Evolutionary conservation across 2,888 invertebrate genomes (phyloP).

Genomic region (Nasonovia ribisnigri): DNA sequence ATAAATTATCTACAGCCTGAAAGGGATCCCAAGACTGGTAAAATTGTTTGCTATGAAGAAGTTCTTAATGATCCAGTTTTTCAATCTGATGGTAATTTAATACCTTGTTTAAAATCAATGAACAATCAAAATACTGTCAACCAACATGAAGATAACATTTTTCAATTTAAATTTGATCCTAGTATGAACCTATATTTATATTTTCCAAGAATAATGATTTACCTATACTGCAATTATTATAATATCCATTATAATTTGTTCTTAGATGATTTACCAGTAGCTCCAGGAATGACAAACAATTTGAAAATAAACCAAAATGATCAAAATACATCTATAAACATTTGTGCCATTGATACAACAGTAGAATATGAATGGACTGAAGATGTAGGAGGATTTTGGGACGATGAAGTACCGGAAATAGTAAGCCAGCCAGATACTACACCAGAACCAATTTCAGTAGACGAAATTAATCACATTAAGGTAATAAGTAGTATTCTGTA

Average conservation of each 20-base stretch:
- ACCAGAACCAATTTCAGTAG: slow-evolving; percentile 40
- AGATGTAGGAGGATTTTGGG: slow-evolving; percentile 52
- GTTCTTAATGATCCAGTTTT: slow-evolving; percentile 39
- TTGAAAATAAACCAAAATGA: slow-evolving; percentile 47
- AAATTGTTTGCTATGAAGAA: slow-evolving; percentile 53
- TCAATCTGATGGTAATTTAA: slow-evolving; percentile 46
- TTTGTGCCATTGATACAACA: background rate
- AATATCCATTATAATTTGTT: background rate
- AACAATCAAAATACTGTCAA: background rate
- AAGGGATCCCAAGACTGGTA: slow-evolving; percentile 54
- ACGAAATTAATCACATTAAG: slow-evolving; percentile 58
- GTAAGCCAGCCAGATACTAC: background rate
- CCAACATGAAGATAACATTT: background rate
- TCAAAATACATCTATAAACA: slow-evolving; percentile 14
- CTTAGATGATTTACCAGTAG: slow-evolving; percentile 51
- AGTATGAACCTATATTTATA: slow-evolving; percentile 28
- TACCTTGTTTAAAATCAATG: slow-evolving; percentile 51
- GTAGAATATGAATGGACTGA: slow-evolving; percentile 51
- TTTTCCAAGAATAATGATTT: background rate
- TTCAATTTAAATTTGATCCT: slow-evolving; percentile 58
- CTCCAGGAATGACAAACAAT: slow-evolving; percentile 50
- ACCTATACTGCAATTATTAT: background rate
- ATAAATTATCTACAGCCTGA: slow-evolving; percentile 40
- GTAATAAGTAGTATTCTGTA: background rate
- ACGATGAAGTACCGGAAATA: slow-evolving; percentile 53